Base-by-base conservation (phyloP, 2,888 invertebrate genomes). In the Phyllotreta striolata region DNA sequence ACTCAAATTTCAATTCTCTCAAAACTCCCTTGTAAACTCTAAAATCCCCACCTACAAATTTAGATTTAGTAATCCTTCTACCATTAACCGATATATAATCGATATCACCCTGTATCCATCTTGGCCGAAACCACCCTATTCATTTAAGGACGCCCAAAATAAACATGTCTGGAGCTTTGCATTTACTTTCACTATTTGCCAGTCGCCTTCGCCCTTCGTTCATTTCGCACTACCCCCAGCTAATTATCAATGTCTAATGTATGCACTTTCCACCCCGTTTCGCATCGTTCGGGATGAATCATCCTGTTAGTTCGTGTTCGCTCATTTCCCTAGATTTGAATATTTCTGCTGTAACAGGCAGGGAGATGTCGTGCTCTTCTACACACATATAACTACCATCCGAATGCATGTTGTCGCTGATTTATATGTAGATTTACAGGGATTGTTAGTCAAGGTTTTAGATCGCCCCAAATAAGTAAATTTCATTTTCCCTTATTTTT, bases 111-210 rank as follows among this genome's bases (percentile, higher is more conserved):
- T 63, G 57, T 55, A 62, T 40, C 5, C 10, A 1, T 49, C 46
- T 54, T 56, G 43, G 40, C 55, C 44, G 6, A 63, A 55, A 59
- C 68, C 66, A 68, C 71, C 70, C 69, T 71, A 66, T 68, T 72
- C 70, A 72, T 72, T 67, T 71, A 67, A 64, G 63, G 55, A 51
- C 60, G 64, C 58, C 55, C 63, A 63, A 69, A 66, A 68, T 70
- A 73, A 74, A 72, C 75, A 72, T 68, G 72, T 68, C 66, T 66
- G 66, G 66, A 69, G 71, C 72, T 68, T 70, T 68, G 66, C 67
- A 66, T 70, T 68, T 63, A 63, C 67, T 64, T 67, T 62, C 64
- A 64, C 66, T 68, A 64, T 68, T 66, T 66, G 57, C 66, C 62
- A 49, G 9, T 49, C 37, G 9, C 35, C 35, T 62, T 66, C 63